Evolutionary conservation across 2,797 vertebrate genomes (phyloP), one percentile per base, ranked within the genome.

Genomic region (Microctenopoma lineatum): DNA sequence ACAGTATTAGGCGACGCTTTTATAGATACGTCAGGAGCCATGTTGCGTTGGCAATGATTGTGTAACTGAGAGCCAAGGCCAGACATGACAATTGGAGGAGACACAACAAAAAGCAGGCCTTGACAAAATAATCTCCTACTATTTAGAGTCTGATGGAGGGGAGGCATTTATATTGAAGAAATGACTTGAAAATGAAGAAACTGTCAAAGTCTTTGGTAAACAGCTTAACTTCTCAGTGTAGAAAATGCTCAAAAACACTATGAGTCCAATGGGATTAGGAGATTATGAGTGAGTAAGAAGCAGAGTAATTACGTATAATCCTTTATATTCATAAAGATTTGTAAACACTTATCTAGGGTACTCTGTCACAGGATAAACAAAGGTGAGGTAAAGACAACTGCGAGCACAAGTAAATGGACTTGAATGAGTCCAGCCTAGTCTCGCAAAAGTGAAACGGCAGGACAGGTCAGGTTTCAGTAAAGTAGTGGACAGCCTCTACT

Each of bases 211-310:
- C 66, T 74, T 84, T 61, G 34, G 72, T 83, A 87, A 88, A 88
- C 77, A 84, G 78, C 80, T 89, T 84, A 89, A 85, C 64, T 81
- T 84, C 77, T 69, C 71, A 47, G 76, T 56, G 66, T 63, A 16
- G 32, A 80, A 81, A 79, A 86, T 38, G 14, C 58, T 73, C 52
- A 50, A 65, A 85, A 79, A 86, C 69, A 64, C 55, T 59, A 74
- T 45, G 71, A 84, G 66, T 85, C 70, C 74, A 89, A 88, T 78
- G 75, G 89, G 87, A 89, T 90, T 86, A 85, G 56, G 66, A 85
- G 80, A 88, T 84, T 77, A 85, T 63, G 77, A 77, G 67, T 77
- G 71, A 73, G 70, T 76, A 80, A 81, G 70, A 86, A 83, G 78
- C 53, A 38, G 67, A 38, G 59, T 88, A 91, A 90, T 87, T 89